A percentile compares a stretch with the other conserved stretches of the same genome.
Conservation (phyloP, 2,888 invertebrate species). For the Lasioglossum calceatum region DNA sequence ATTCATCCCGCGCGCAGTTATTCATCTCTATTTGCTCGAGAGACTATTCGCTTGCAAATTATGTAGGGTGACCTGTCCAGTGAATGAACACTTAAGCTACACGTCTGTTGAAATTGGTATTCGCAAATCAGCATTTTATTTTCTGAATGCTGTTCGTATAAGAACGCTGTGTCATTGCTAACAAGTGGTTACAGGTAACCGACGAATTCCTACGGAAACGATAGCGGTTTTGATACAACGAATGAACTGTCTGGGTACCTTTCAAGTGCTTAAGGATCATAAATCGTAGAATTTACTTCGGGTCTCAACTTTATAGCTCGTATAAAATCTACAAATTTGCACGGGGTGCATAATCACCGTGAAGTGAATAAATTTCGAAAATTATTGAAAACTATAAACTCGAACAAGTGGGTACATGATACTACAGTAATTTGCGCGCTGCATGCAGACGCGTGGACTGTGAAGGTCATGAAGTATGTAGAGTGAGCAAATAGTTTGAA, state of each 20-base stretch:
- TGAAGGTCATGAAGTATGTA: not conserved
- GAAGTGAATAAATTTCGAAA: not conserved
- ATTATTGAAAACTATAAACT: not conserved
- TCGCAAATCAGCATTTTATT: too few relatives aligned
- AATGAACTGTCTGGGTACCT: too few relatives aligned
- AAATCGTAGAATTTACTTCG: not conserved
- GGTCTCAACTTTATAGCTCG: not conserved
- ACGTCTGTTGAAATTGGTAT: too few relatives aligned
- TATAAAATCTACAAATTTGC: not conserved
- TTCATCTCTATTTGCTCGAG: not conserved
- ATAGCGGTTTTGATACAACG: too few relatives aligned
- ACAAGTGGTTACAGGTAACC: too few relatives aligned
- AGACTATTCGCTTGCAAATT: constrained; percentile 1
- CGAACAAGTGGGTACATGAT: not conserved
- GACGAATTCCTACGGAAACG: too few relatives aligned
- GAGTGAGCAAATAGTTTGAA: not conserved
- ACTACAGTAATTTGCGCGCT: not conserved
- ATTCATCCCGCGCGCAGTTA: not conserved
- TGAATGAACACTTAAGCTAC: too few relatives aligned
- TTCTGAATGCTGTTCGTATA: too few relatives aligned
- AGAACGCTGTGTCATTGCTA: too few relatives aligned
- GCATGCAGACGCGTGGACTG: not conserved
- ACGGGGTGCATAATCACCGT: not conserved
- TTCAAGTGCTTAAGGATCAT: not conserved
- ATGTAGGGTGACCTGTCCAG: not conserved